Evolutionary conservation across 2,113 vertebrate genomes (phyloP).

Genomic region (Leptobrachium ailaonicum): DNA sequence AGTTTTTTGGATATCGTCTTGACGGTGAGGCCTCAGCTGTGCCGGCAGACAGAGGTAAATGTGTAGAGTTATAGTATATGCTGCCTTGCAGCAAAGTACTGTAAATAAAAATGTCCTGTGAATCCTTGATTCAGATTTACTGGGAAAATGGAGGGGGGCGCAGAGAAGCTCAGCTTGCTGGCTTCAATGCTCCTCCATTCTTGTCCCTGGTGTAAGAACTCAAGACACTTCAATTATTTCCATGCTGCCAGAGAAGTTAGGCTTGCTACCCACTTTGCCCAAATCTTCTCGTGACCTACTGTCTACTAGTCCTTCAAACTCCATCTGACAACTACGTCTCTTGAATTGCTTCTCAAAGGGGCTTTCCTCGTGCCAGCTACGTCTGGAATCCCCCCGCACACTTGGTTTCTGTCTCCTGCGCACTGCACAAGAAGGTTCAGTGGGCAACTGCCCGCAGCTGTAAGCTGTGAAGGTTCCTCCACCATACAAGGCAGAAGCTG

Average conservation of each 20-base stretch:
- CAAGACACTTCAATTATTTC: constrained; percentile 95
- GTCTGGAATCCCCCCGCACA: constrained; percentile 77
- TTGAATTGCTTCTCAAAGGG: constrained; percentile 96
- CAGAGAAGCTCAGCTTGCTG: constrained; percentile 26
- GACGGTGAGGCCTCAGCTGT: constrained; percentile 57
- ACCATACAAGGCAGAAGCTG: constrained; percentile 77
- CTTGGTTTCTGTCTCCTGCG: constrained; percentile 76
- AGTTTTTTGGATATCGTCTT: constrained; percentile 12
- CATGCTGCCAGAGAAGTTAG: constrained; percentile 94
- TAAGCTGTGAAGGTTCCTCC: constrained; percentile 64
- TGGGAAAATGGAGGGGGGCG: constrained; percentile 55
- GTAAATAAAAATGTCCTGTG: neutral
- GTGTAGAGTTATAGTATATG: neutral
- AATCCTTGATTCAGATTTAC: constrained; percentile 66
- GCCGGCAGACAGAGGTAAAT: constrained; percentile 48
- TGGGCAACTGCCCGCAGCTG: constrained; percentile 76
- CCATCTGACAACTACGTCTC: constrained; percentile 93
- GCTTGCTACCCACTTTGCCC: constrained; percentile 79
- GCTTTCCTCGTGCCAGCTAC: constrained; percentile 96
- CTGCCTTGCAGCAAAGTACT: neutral
- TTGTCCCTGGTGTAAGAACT: constrained; percentile 48
- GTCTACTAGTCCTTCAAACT: constrained; percentile 81
- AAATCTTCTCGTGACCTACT: constrained; percentile 82
- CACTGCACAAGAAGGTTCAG: constrained; percentile 71
- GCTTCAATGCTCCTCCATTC: neutral